Percentiles rank a stretch among this genome's conserved stretches.
Evolutionary conservation across 1,140 invertebrate genomes (phyloP).

Genomic region (Heterodera carotae): DNA sequence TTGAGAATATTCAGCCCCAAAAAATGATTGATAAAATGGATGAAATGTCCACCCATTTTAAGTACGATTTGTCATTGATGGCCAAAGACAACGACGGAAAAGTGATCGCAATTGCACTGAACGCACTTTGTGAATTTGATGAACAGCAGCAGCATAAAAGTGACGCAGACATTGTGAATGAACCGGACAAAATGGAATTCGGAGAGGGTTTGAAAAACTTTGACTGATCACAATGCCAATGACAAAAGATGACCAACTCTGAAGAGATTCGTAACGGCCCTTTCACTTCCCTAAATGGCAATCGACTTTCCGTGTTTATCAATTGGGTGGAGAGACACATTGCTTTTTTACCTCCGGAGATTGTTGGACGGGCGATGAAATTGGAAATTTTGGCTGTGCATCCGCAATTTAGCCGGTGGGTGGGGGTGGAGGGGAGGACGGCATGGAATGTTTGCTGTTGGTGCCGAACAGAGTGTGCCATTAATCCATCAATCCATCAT

Average conservation of each 20-base stretch:
- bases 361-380: not conserved
- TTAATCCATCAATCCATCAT: too few species aligned
- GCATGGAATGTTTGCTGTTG: too few species aligned
- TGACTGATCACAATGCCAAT: not conserved
- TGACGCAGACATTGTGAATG: not conserved
- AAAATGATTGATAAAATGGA: too few species aligned
- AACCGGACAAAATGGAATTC: not conserved
- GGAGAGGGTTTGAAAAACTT: not conserved
- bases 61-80: conserved; percentile 23
- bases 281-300: conserved; percentile 9
- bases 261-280: conserved; percentile 16
- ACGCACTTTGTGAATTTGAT: not conserved
- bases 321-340: conserved; percentile 15
- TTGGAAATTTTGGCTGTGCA: conserved; percentile 26
- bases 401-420: conserved; percentile 2
- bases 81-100: not conserved
- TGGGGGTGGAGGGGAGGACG: too few species aligned
- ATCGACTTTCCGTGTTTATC: conserved; percentile 20
- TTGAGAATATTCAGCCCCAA: too few species aligned
- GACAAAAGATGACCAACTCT: not conserved
- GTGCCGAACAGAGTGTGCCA: too few species aligned
- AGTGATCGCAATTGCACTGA: conserved; percentile 10
- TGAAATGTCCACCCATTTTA: not conserved
- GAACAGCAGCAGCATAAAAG: not conserved
- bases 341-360: not conserved